phyloP scores from a whole-genome alignment of 2,888 invertebrate species.

The Brenthis ino region DNA sequence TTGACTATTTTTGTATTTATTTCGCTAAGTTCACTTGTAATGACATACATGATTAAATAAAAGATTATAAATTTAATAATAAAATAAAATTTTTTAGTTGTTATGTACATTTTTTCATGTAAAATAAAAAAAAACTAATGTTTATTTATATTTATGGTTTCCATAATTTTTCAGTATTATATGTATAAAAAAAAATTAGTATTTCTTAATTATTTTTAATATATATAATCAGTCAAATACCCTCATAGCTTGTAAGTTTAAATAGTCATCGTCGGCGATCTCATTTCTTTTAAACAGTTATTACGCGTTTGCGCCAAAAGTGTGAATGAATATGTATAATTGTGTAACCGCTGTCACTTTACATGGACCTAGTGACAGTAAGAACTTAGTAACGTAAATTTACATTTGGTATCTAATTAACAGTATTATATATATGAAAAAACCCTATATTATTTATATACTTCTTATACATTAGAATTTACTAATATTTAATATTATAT shows the following conservation, averaged over 20 bases:
- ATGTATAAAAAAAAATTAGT: too few species aligned
- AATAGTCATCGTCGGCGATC: conserved; percentile 7
- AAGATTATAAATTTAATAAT: too few species aligned
- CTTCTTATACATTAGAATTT: too few species aligned
- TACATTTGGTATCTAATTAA: neutral
- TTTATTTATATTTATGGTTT: too few species aligned
- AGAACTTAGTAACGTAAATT: conserved; percentile 14
- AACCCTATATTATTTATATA: neutral
- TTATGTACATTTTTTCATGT: too few species aligned
- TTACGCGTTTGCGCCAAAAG: conserved; percentile 34
- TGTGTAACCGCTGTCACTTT: conserved; percentile 21
- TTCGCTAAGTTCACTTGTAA: neutral
- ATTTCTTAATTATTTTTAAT: neutral
- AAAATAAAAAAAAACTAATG: too few species aligned
- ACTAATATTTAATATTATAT: too few species aligned
- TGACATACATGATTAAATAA: too few species aligned
- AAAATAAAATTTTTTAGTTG: too few species aligned
- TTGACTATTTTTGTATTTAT: neutral
- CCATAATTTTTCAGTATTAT: too few species aligned
- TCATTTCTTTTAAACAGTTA: conserved; percentile 16
- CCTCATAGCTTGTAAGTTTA: conserved; percentile 6
- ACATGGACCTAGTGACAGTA: conserved; percentile 12
- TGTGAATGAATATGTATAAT: conserved; percentile 30
- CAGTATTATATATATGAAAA: neutral
- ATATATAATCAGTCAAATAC: neutral